A percentile compares a stretch with the other conserved stretches of the same genome.
phyloP scores from a whole-genome alignment of 2,113 vertebrate species.

The Oreotragus oreotragus region DNA sequence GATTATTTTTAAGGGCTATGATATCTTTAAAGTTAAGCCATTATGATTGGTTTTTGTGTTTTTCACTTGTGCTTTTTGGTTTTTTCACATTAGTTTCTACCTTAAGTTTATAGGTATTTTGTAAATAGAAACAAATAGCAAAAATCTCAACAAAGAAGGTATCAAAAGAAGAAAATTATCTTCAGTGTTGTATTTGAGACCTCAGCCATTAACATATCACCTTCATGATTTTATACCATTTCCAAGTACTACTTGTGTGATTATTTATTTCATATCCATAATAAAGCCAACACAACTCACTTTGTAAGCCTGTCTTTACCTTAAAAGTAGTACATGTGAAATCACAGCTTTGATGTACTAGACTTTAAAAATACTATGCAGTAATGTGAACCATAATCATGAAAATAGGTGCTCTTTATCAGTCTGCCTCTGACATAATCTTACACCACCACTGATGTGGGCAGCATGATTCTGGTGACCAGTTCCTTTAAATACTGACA shows the following conservation, averaged over 20 bases:
- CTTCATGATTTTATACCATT: neutral
- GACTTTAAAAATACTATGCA: neutral
- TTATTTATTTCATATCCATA: neutral
- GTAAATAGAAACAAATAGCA: neutral
- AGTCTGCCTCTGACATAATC: neutral
- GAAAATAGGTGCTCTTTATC: neutral
- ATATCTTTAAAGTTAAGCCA: neutral
- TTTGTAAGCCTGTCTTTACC: neutral
- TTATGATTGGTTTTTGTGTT: neutral
- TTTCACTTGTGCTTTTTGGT: neutral
- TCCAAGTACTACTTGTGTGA: neutral
- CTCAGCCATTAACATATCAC: neutral
- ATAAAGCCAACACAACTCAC: neutral
- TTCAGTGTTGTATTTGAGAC: neutral
- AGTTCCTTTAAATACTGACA: neutral
- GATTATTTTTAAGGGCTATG: neutral
- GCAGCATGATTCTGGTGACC: fast-evolving
- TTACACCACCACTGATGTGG: neutral
- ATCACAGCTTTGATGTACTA: neutral
- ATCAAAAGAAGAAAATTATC: neutral
- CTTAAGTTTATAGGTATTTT: neutral
- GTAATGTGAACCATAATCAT: neutral
- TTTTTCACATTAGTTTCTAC: neutral
- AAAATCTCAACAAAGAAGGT: neutral
- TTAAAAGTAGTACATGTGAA: neutral